Evolutionary conservation across 2,797 vertebrate genomes (phyloP), one percentile per base, ranked within the genome.

Genomic region (Phylloscopus collybita): DNA sequence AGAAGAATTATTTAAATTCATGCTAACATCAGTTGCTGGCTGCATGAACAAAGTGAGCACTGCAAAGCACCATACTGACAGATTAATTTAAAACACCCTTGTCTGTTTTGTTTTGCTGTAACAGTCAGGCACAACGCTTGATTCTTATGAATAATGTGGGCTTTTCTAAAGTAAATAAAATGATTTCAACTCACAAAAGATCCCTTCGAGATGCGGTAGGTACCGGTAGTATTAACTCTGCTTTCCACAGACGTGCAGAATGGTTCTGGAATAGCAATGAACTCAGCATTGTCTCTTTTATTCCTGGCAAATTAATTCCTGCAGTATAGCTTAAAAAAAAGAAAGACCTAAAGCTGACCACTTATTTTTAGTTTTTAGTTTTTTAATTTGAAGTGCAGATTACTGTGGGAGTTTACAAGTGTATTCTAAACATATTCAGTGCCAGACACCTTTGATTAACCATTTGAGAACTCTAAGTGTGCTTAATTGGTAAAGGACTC

Each of bases 1-100:
- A 71, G 72, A 75, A 56, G 81, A 91, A 90, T 96, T 96, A 90
- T 96, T 96, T 95, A 95, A 93, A 96, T 96, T 92, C 95, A 89
- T 80, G 85, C 93, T 93, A 89, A 93, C 91, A 92, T 92, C 79
- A 76, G 61, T 94, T 95, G 90, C 90, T 96, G 89, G 56, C 87
- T 95, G 79, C 88, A 87, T 36, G 87, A 84, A 92, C 80, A 78
- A 92, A 89, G 64, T 49, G 84, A 91, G 75, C 66, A 15, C 76
- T 88, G 92, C 78, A 84, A 96, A 93, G 86, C 65, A 80, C 86
- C 90, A 26, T 26, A 85, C 74, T 89, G 92, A 96, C 94, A 92
- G 93, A 95, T 88, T 90, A 95, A 93, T 96, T 96, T 95, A 88
- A 91, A 97, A 86, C 74, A 90, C 26, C 60, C 94, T 78, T 94